phyloP scores from a whole-genome alignment of 2,888 invertebrate species.

The Cheilosia scutellata region DNA sequence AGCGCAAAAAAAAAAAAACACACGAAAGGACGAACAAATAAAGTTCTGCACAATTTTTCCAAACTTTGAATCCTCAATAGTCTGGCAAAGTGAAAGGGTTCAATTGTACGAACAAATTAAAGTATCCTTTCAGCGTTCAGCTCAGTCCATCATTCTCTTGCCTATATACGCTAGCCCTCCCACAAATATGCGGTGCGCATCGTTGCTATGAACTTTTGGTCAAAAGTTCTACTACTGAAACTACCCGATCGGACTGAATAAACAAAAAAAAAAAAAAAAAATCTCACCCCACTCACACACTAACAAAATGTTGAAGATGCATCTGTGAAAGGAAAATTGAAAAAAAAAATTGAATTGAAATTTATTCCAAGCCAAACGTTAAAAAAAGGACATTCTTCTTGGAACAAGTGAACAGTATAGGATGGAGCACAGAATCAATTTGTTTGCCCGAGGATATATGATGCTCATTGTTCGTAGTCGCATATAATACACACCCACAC shows the following conservation, averaged over 20 bases:
- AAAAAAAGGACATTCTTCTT: conserved; percentile 57
- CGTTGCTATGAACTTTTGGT: conserved; percentile 71
- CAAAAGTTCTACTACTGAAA: conserved; percentile 60
- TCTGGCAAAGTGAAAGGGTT: conserved; percentile 69
- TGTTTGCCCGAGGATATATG: conserved; percentile 69
- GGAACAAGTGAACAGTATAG: conserved; percentile 43
- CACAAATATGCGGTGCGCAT: conserved; percentile 70
- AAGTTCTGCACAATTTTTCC: conserved; percentile 57
- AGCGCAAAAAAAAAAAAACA: background rate
- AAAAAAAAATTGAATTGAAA: conserved; percentile 48
- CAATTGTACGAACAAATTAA: conserved; percentile 75
- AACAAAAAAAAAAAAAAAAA: background rate
- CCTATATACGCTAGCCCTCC: conserved; percentile 6
- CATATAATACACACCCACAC: conserved; percentile 9
- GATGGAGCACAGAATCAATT: conserved; percentile 59
- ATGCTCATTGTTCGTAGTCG: conserved; percentile 61
- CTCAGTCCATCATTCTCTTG: conserved; percentile 50
- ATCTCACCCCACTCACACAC: background rate
- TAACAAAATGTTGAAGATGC: conserved; percentile 60
- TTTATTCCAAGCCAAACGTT: conserved; percentile 56
- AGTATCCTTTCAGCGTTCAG: conserved; percentile 65
- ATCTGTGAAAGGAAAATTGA: conserved; percentile 22
- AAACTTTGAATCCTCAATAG: conserved; percentile 70
- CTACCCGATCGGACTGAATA: conserved; percentile 26
- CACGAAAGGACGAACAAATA: background rate